Evolutionary conservation across 2,797 vertebrate genomes (phyloP), one percentile per base, ranked within the genome.

Genomic region (Numenius phaeopus): DNA sequence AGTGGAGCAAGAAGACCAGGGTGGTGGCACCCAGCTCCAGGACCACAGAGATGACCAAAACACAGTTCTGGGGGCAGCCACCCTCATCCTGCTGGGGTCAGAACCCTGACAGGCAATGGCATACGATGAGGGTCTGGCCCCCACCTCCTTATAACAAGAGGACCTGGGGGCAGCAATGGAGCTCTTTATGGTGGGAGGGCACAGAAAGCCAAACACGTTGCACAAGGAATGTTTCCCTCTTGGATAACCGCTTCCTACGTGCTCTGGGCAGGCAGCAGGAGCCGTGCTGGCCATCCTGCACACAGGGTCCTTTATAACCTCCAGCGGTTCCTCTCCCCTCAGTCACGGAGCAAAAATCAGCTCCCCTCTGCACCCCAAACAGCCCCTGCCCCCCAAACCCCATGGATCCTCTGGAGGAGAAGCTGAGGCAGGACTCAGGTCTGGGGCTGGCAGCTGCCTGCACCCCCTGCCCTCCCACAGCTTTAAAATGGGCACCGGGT

Each of bases 11-110:
- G 47, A 59, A 37, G 52, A 42, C 5, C 1, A 2, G 50, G 14
- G 34, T 47, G 76, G 34, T 59, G 34, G 58, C 52, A 89, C 20
- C 34, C 32, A 37, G 46, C 1, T 0, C 69, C 44, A 71, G 44
- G n/a, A 42, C 30, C 2, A 1, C n/a, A 42, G n/a, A 47, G 40
- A 64, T 7, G 15, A 37, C 5, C 0, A 1, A 50, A 30, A n/a
- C 2, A 7, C 32, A 7, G 20, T 2, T 6, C 27, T 40, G 37
- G 40, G 49, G 34, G 8, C 46, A 67, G 69, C 17, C 29, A 15
- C 23, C 34, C 19, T 6, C 20, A 3, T 22, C 34, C 34, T 5
- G 0, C 23, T 29, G 29, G 10, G 58, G 59, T 65, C 44, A 55
- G 34, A 55, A 8, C 21, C 40, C 47, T 6, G 8, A 18, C 18